Evolutionary conservation across 2,113 vertebrate genomes (phyloP), one percentile per base, ranked within the genome.

Genomic region (Ovibos moschatus): DNA sequence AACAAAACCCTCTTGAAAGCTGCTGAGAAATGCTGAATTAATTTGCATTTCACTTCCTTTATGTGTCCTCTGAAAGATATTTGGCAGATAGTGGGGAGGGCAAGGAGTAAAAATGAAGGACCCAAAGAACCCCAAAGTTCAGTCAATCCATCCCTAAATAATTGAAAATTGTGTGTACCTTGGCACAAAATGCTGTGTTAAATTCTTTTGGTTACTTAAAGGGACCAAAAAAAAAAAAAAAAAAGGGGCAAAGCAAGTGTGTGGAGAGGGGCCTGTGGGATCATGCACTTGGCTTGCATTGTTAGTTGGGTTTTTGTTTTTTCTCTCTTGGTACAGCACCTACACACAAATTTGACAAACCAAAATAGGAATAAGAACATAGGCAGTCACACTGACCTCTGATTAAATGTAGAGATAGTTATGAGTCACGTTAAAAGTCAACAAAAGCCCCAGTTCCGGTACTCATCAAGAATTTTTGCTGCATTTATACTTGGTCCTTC

Each of bases 361-460:
- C 30, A 89, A 92, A 94, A 53, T 12, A 91, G 81, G 93, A 82
- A 16, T 6, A 9, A 25, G 28, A 51, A 84, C 43, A 13, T 79
- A 16, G 30, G 90, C 45, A 93, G 60, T 51, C 74, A 91, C 11
- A 33, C 19, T 89, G 97, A 86, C 85, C 82, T 74, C 92, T 95
- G 91, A 87, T 94, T 82, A 89, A 97, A 53, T 13, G 91, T n/a
- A 55, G 84, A 94, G 96, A 95, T 19, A 55, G 64, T 36, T 88
- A 58, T 28, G 58, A 92, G 62, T 87, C 96, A 91, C 40, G 81
- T 51, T 90, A n/a, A 30, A 79, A 76, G 47, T 53, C 91, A 74
- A 3, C 0, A 87, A 96, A 95, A 91, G 79, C 4, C 0, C 83
- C 62, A 14, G 36, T 58, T 87, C 78, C 0, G 0, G 40, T 27